Conservation (phyloP, 2,113 vertebrate genomes). For the pig (Sus scrofa) region T2T-Sscrofa CM000827.6:82147001-82147500, state of each 20-base stretch:
- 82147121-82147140: slow-evolving; percentile 1
- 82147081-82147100: slow-evolving; percentile 41
- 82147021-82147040: neutral
- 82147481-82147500: neutral
- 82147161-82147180: slow-evolving; percentile 8
- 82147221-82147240: slow-evolving; percentile 66
- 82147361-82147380: neutral
- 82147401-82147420: neutral
- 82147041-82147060: neutral
- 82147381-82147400: neutral
- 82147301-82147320: slow-evolving; percentile 63
- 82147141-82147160: neutral
- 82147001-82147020: slow-evolving; percentile 15
- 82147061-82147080: slow-evolving; percentile 26
- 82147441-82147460: neutral
- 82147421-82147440: slow-evolving; percentile 10
- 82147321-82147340: slow-evolving; percentile 44
- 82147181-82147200: neutral
- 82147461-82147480: neutral
- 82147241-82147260: slow-evolving; percentile 55
- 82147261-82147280: slow-evolving; percentile 67
- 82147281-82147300: slow-evolving; percentile 24
- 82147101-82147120: slow-evolving; percentile 43
- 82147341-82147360: neutral
- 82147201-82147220: slow-evolving; percentile 27